These are phyloP conservation scores for Odontocerum albicorne DNA, from an alignment of 2,888 invertebrate species.

Conservation along the genomic window DNA sequence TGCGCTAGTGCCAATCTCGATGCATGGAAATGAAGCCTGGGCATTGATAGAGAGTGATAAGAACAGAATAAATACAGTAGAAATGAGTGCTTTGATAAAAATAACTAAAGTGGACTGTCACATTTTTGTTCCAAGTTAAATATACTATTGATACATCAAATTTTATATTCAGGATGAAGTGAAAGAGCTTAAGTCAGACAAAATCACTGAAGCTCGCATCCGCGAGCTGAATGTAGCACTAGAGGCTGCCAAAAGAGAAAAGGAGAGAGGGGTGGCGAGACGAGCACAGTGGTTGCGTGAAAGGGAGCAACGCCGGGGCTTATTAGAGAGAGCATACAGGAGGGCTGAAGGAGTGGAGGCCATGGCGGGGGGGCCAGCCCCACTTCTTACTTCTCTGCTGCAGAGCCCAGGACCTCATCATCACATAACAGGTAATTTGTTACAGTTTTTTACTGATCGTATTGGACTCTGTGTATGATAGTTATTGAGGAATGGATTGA, in stretches of 20 bases:
- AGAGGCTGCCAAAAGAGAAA: conserved; percentile 70
- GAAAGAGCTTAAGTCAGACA: conserved; percentile 47
- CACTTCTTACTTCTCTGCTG: conserved; percentile 78
- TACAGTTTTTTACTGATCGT: neutral
- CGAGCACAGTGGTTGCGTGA: conserved; percentile 66
- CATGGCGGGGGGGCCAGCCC: conserved; percentile 62
- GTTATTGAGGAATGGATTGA: no score
- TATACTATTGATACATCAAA: no score
- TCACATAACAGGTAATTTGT: conserved; percentile 48
- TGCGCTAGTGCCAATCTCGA: no score
- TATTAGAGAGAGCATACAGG: conserved; percentile 63
- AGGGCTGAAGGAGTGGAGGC: conserved; percentile 42
- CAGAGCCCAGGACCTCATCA: conserved; percentile 80
- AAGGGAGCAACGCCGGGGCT: conserved; percentile 65
- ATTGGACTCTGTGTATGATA: neutral
- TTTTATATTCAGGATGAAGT: conserved; percentile 58
- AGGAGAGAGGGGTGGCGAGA: conserved; percentile 66
- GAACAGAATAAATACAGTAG: no score
- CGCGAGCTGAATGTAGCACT: conserved; percentile 74
- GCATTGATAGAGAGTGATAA: no score
- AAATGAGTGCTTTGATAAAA: no score
- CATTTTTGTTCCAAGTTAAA: no score
- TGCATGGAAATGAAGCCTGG: no score
- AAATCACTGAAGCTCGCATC: conserved; percentile 66
- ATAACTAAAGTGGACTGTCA: no score